phyloP scores from a whole-genome alignment of 2,888 invertebrate species.

The Drosophila tanythrix region DNA sequence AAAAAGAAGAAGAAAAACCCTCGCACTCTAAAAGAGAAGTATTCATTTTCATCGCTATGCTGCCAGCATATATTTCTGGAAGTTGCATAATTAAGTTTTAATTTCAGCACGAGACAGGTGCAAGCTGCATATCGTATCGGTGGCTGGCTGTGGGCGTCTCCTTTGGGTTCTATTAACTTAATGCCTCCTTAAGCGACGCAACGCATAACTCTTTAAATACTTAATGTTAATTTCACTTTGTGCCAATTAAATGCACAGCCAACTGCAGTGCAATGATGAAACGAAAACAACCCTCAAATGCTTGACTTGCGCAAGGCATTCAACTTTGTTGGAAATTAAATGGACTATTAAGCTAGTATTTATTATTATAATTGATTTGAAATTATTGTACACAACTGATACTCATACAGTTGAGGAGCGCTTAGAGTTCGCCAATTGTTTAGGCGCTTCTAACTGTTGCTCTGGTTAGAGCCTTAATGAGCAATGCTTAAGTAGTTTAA shows the following conservation, averaged over 20 bases:
- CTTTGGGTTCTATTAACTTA: constrained; percentile 74
- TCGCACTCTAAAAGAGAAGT: neutral
- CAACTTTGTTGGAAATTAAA: neutral
- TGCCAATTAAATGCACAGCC: constrained; percentile 45
- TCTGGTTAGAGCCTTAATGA: neutral
- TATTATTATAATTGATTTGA: neutral
- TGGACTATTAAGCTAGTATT: neutral
- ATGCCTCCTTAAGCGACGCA: constrained; percentile 72
- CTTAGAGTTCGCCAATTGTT: neutral
- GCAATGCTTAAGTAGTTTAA: neutral
- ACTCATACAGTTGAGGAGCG: neutral
- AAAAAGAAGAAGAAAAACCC: neutral
- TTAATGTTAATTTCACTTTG: constrained; percentile 72
- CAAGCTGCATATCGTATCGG: constrained; percentile 1
- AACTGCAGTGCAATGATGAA: constrained; percentile 13
- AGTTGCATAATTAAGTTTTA: constrained; percentile 71
- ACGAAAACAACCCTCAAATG: neutral
- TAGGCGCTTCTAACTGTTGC: neutral
- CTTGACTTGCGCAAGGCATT: neutral
- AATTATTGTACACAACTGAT: neutral
- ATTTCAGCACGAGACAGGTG: constrained; percentile 46
- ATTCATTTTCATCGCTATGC: constrained; percentile 4
- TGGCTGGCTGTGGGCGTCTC: constrained; percentile 35
- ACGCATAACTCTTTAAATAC: constrained; percentile 67
- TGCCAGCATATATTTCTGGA: neutral